Evolutionary conservation across 2,888 invertebrate species (phyloP), one percentile per base, ranked within the genome.

Genomic region (Empis livida): DNA sequence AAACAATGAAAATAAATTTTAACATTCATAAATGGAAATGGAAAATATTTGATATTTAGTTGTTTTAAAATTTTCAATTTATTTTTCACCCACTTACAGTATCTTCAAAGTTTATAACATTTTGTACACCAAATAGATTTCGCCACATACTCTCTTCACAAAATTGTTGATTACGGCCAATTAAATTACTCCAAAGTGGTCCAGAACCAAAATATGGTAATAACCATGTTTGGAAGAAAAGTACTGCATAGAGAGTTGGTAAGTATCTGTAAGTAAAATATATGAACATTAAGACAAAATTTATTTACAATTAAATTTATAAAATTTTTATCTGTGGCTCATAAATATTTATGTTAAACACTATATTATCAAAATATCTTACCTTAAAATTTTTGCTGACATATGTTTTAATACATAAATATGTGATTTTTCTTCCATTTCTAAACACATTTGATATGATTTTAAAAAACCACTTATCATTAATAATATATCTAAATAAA

Each of bases 91-190:
- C 3, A 54, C 71, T 65, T 61, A 82, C 82, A 75, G 81, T 82
- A 51, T 81, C 76, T 59, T 82, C 80, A 53, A 82, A 75, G 2
- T 79, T 78, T 54, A 78, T 79, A 54, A 79, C 77, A 58, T 82
- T 83, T 61, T 82, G 82, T 31, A 81, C 68, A 55, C 79, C 81
- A 2, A 82, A 66, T 20, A 82, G 55, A 61, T 80, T 82, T 60
- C 78, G 76, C 82, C 82, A 82, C 70, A 80, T 77, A 55, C 78
- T 74, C 45, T 74, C 68, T 54, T 78, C 77, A 59, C 83, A 83
- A 15, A 81, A 65, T 43, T 78, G 73, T 0, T 78, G 76, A 57
- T 82, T 81, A 55, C 74, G 72, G 23, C 75, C 74, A 45, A 83
- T 73, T 23, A 79, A 62, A 16, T 73, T 72, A 3, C 77, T 77